Base-by-base conservation (phyloP, 2,797 vertebrate genomes). In the Enteromius afrohamiltoni region DNA sequence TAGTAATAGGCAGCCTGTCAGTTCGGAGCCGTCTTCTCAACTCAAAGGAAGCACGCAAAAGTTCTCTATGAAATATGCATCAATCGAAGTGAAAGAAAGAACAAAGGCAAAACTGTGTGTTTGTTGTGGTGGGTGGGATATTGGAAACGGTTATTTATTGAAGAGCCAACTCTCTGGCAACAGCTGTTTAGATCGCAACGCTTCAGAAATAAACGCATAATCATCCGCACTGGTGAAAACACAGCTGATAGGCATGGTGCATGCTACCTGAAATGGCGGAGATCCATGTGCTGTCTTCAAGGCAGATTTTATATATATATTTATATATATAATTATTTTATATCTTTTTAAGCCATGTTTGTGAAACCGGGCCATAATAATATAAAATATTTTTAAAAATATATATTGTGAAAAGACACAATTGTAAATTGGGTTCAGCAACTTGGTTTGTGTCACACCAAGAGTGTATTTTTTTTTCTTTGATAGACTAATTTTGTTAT, bases 11-110 rank as follows among this genome's bases (percentile, higher is more conserved):
- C 88, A 89, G 81, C 83, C 88, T 84, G 90, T 90, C 89, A 86
- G 89, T 87, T 49, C 85, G 77, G 60, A 86, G 84, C 86, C 87
- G 91, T 88, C 86, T 82, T 87, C 85, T 85, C 83, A 77, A 90
- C 90, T 90, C 89, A 91, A 90, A 89, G 37, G 78, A 89, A 75
- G 86, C 87, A 75, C 79, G 80, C 42, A 77, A 86, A 91, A 90
- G 83, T 90, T 88, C 77, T 86, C 86, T 34, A 90, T 93, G 86
- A 92, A 93, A 93, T 89, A 92, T 92, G 87, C 86, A 91, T 92
- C 87, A 86, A 64, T 89, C 87, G 88, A 87, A 88, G 77, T 42
- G 83, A 91, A 89, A 87, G 81, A 65, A 86, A 92, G 87, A 92
- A 91, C 86, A 91, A 91, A 91, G 88, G 88, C 85, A 89, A 86